Evolutionary conservation across 1,140 invertebrate species (phyloP), one percentile per base, ranked within the genome.

Genomic region (Branchinecta lynchi): DNA sequence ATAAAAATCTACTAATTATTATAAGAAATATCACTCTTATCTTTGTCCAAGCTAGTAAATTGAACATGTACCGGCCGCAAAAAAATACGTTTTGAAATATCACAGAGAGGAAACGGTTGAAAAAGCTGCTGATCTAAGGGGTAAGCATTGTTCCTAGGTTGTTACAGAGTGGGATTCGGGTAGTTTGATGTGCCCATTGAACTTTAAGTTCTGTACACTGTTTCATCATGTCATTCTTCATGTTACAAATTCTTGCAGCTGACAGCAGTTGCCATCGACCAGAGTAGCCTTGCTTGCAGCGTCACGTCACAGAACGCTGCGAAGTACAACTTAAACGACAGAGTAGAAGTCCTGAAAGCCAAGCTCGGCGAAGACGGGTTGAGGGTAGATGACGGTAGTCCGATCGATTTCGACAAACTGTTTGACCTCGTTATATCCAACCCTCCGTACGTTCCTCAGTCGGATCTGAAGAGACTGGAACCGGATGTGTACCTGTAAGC

Each of bases 361-460:
- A 80, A 74, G 10, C 76, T 85, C 70, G 77, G 76, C 44, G 73
- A 78, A 21, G 73, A 79, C 69, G 78, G 77, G 7, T 76, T 68
- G 21, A 75, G 73, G 75, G 66, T 71, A 76, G 46, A 32, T 75
- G 71, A 71, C 75, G 7, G 70, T 78, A 66, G 73, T 32, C 12
- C 44, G 8, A 43, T 70, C 21, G 12, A 80, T 7, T 74, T 80
- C 44, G 72, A 76, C 7, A 71, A 75, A 71, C 75, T 76, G 69
- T 86, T 82, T 74, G 83, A 86, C 77, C 73, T 85, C 43, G 82
- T 87, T 21, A 80, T 87, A 51, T 83, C 83, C 46, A 87, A 87
- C 80, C 86, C 86, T 8, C 86, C 86, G 0, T 87, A 87, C 74
- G 79, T 86, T 10, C 80, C 82, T 21, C 80, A 80, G 0, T 77